Evolutionary conservation across 2,113 vertebrate species (phyloP), one percentile per base, ranked within the genome.

Genomic region (Axis porcinus): DNA sequence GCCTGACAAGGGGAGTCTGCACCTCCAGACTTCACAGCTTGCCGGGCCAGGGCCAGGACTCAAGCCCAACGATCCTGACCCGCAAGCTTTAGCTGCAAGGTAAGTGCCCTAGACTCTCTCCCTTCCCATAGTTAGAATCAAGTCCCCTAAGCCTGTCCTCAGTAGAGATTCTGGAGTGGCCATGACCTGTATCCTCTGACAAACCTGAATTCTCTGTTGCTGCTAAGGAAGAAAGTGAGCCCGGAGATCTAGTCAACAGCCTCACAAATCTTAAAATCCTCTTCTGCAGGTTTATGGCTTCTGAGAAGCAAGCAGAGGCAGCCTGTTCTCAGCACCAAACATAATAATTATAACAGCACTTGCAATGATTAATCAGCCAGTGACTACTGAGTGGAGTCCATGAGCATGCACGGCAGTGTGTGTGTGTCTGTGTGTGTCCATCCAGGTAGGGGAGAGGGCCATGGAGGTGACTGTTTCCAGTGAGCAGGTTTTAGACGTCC

Each of bases 251-350:
- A 27, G 92, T 95, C 93, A 94, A 86, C 91, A 97, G 91, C 93
- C 89, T 97, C 95, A 89, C 94, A 97, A 97, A 98, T 97, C 98
- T 97, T 96, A 95, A 96, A 83, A 97, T 96, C 83, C 93, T 97
- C 95, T 96, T 94, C 89, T 98, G 96, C 94, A 91, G 95, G 94
- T 97, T 98, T 98, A 98, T 95, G 96, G 97, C 93, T 97, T 97
- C 97, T 98, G 96, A 98, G 97, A 97, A 96, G 91, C 76, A 15
- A 88, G 95, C 94, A 93, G 89, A 97, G 96, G 96, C 96, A 97
- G 98, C 57, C 89, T 97, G 93, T 97, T 89, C 97, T 98, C 89
- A 82, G 91, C 91, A 92, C 93, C 76, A n/a, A 97, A 91, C 70
- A 89, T 89, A 95, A 93, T 97, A 94, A 97, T 98, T 94, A 97